phyloP scores from a whole-genome alignment of 2,888 invertebrate genomes.

The Antitype chi region DNA sequence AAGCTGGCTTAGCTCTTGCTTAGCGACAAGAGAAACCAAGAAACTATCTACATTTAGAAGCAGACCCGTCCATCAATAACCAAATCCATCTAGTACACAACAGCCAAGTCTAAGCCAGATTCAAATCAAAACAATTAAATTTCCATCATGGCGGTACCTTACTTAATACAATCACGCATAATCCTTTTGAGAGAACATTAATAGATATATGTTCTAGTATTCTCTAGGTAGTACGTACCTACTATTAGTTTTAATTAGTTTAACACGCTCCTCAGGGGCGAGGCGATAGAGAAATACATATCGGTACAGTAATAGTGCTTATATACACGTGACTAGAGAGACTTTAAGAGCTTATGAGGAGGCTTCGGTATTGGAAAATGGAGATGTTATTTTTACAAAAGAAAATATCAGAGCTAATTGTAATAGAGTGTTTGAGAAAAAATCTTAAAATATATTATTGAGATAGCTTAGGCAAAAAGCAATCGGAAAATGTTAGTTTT shows the following conservation, averaged over 20 bases:
- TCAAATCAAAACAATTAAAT: slow-evolving; percentile 43
- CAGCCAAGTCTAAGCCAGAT: not conserved
- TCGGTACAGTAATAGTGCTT: not conserved
- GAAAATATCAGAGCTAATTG: not conserved
- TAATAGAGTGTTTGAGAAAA: too few relatives aligned
- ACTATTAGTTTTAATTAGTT: slow-evolving; percentile 68
- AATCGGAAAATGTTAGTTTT: too few relatives aligned
- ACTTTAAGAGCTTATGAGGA: not conserved
- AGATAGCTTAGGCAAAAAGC: too few relatives aligned
- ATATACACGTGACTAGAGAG: slow-evolving; percentile 1
- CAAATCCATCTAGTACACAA: not conserved
- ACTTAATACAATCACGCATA: slow-evolving; percentile 43
- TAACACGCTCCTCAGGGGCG: slow-evolving; percentile 48
- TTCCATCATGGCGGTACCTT: slow-evolving; percentile 12
- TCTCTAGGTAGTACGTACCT: slow-evolving; percentile 15
- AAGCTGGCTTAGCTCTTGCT: too few relatives aligned
- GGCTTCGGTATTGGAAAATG: slow-evolving; percentile 20
- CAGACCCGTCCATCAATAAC: not conserved
- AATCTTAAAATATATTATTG: too few relatives aligned
- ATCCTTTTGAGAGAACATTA: slow-evolving; percentile 32
- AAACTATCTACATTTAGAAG: not conserved
- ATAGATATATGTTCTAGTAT: slow-evolving; percentile 45
- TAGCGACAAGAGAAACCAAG: not conserved
- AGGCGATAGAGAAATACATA: not conserved
- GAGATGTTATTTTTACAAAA: slow-evolving; percentile 5